A percentile compares a stretch with the other conserved stretches of the same genome.
phyloP scores from a whole-genome alignment of 2,888 invertebrate species.

The Stenichneumon culpator region DNA sequence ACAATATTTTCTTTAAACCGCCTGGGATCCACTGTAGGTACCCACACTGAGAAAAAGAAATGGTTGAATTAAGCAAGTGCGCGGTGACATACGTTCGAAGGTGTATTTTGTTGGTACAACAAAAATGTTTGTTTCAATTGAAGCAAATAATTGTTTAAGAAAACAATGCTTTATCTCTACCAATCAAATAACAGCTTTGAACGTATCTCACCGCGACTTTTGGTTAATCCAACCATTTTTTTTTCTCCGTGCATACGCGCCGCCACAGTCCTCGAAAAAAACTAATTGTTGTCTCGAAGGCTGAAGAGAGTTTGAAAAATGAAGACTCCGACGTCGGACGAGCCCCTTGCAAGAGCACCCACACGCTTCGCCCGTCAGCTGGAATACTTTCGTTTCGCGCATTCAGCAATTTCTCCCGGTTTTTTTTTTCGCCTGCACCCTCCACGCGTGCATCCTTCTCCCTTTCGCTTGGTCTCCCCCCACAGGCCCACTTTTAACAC shows the following conservation, averaged over 20 bases:
- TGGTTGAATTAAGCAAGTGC: no score
- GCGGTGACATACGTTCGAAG: no score
- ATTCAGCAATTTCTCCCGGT: constrained; percentile 75
- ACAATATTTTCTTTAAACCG: background rate
- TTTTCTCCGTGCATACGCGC: no score
- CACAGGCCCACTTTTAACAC: constrained; percentile 66
- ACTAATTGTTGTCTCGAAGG: background rate
- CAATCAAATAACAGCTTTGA: no score
- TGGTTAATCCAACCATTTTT: no score
- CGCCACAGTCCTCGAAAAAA: background rate
- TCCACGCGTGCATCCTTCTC: constrained; percentile 20
- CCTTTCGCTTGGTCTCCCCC: constrained; percentile 28
- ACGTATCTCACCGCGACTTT: no score
- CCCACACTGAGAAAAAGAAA: no score
- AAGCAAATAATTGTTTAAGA: no score
- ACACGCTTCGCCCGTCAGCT: constrained; percentile 76
- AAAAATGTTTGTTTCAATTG: no score
- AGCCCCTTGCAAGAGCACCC: constrained; percentile 32
- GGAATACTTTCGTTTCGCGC: constrained; percentile 80
- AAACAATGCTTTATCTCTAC: no score
- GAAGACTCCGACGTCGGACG: background rate
- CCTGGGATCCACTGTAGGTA: background rate
- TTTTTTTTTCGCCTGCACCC: constrained; percentile 5
- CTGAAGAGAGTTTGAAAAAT: background rate
- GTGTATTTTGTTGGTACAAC: no score